Evolutionary conservation across 2,113 vertebrate species (phyloP), one percentile per base, ranked within the genome.

Genomic region (Coregonus clupeaformis): DNA sequence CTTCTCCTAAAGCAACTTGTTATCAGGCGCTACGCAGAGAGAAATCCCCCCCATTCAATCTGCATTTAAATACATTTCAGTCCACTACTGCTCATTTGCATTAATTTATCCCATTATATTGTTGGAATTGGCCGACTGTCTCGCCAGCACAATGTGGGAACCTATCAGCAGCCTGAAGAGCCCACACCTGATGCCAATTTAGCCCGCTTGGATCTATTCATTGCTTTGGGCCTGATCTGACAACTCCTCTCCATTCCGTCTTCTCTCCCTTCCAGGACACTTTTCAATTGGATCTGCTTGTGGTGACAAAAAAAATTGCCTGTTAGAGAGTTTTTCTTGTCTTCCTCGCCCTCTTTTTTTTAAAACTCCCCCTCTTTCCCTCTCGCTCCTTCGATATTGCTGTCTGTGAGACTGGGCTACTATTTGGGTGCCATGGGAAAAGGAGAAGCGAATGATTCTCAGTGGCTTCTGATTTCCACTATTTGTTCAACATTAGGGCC

Each of bases 401-500:
- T 69, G 75, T 89, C 80, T 69, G 92, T 90, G 94, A 94, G 93
- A 95, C 93, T 90, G 84, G 89, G 93, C 95, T 93, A 96, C 95
- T 94, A 94, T 97, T 96, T 95, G 80, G 93, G 96, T 96, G 95
- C 96, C 97, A 96, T 99, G 97, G 97, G 97, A 98, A 99, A 98
- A 96, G 93, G 87, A 93, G 95, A 94, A 91, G 93, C 91, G 96
- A 97, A 96, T 96, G 96, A 97, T 99, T 99, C 97, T 99, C 97
- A 99, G 97, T 99, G 96, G 95, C 97, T 98, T 97, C 96, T 97
- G 96, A 98, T 99, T 98, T 99, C 95, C 96, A 96, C 96, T 98
- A 98, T 99, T 99, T 98, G 97, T 98, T 98, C 96, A 96, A 96
- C 95, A 95, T 97, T 98, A 97, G 96, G 49, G 93, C 91, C 96